A percentile compares a stretch with the other conserved stretches of the same genome.
These are phyloP conservation scores for Xenopus laevis DNA, from an alignment of 2,113 vertebrate species.

Conservation along the genomic window DNA sequence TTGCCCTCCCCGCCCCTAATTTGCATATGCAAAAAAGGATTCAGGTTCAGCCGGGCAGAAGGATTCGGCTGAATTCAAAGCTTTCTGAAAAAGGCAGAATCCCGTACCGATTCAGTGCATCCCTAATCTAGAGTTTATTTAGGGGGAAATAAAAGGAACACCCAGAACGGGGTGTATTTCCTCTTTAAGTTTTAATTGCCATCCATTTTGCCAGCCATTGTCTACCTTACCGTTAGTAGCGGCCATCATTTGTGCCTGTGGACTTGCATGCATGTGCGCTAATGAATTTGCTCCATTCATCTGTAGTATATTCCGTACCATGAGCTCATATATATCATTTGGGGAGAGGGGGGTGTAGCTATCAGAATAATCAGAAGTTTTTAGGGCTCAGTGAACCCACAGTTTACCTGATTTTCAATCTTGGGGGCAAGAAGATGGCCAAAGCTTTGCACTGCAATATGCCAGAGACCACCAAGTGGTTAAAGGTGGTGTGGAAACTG, in stretches of 20 bases:
- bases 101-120: no score
- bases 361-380: background rate
- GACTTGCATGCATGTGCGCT: conserved; percentile 78
- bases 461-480: background rate
- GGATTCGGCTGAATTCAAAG: no score
- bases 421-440: background rate
- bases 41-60: no score
- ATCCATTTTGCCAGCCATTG: conserved; percentile 69
- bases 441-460: conserved; percentile 1
- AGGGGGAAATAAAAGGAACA: no score
- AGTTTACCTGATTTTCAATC: background rate
- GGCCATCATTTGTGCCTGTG: conserved; percentile 76
- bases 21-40: no score
- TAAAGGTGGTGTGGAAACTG: background rate
- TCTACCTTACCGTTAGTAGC: conserved; percentile 70
- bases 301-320: conserved; percentile 47
- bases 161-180: conserved; percentile 41
- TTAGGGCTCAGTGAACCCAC: background rate
- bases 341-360: background rate
- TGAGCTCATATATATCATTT: conserved; percentile 7
- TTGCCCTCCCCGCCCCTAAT: no score
- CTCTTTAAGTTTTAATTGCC: conserved; percentile 53
- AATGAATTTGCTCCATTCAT: conserved; percentile 67
- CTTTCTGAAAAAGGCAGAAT: no score
- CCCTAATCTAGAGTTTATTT: no score